These are phyloP conservation scores for Canis aureus DNA, from an alignment of 2,113 vertebrate species.

Conservation along the genomic window DNA sequence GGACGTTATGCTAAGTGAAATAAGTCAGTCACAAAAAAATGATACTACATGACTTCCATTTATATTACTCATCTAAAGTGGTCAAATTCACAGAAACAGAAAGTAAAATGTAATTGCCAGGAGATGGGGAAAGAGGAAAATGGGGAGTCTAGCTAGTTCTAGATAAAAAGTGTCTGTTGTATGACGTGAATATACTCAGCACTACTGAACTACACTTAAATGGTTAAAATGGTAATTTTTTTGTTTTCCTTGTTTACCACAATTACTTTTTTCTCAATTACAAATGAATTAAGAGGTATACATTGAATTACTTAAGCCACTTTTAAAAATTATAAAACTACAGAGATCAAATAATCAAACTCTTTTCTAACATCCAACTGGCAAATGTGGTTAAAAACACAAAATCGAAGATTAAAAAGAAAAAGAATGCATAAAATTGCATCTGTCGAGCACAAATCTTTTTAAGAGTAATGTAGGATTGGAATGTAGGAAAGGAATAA, in stretches of 20 bases:
- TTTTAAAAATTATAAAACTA: conserved; percentile 45
- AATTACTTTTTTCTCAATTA: conserved; percentile 10
- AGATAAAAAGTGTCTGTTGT: neutral
- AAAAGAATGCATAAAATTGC: conserved; percentile 19
- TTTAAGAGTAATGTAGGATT: neutral
- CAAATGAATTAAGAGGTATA: neutral
- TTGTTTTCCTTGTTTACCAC: neutral
- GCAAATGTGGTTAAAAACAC: conserved; percentile 28
- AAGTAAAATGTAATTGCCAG: neutral
- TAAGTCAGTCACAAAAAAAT: conserved; percentile 44
- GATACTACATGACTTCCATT: neutral
- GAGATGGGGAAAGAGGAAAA: neutral
- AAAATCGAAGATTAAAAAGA: conserved; percentile 23
- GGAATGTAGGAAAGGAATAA: neutral
- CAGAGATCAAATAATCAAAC: conserved; percentile 21
- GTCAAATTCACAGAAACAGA: conserved; percentile 42
- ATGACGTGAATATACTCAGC: neutral
- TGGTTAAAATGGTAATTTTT: neutral
- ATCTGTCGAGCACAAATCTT: conserved; percentile 24
- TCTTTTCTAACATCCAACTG: neutral
- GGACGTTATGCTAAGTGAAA: neutral
- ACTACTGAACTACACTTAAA: neutral
- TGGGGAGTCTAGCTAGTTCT: neutral
- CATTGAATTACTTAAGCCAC: neutral
- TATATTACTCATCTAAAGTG: neutral